phyloP scores from a whole-genome alignment of 2,888 invertebrate genomes.

The Petrophora chlorosata region DNA sequence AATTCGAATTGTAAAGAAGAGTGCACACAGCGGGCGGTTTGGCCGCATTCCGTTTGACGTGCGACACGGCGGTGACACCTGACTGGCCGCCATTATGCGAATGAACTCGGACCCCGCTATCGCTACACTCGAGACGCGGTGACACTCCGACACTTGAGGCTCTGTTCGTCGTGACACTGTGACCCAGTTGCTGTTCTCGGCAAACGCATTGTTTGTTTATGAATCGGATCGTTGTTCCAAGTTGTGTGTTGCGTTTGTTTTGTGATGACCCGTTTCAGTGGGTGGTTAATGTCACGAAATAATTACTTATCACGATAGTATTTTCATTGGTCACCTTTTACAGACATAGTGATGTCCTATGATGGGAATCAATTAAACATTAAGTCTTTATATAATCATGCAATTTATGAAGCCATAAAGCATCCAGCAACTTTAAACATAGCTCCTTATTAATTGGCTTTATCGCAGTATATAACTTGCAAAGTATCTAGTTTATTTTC shows the following conservation, averaged over 20 bases:
- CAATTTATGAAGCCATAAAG: slow-evolving; percentile 28
- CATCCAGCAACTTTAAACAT: slow-evolving; percentile 7
- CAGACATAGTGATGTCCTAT: too few relatives aligned
- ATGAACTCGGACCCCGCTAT: slow-evolving; percentile 52
- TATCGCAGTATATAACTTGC: slow-evolving; percentile 18
- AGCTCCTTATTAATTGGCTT: slow-evolving; percentile 26
- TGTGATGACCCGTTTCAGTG: slow-evolving; percentile 18
- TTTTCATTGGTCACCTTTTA: too few relatives aligned
- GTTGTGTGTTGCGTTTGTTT: slow-evolving; percentile 25
- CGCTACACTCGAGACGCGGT: slow-evolving; percentile 48
- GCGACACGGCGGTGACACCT: slow-evolving; percentile 43
- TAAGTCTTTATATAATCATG: neutral
- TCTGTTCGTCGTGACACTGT: slow-evolving; percentile 58
- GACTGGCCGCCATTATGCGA: slow-evolving; percentile 52
- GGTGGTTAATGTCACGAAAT: slow-evolving; percentile 12
- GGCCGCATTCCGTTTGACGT: slow-evolving; percentile 48
- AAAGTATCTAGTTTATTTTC: slow-evolving; percentile 26
- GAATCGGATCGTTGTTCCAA: slow-evolving; percentile 42
- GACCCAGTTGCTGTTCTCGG: slow-evolving; percentile 68
- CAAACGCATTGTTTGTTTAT: slow-evolving; percentile 62
- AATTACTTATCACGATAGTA: too few relatives aligned
- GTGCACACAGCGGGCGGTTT: slow-evolving; percentile 30
- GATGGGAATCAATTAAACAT: too few relatives aligned
- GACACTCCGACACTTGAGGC: slow-evolving; percentile 60
- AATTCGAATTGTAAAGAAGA: slow-evolving; percentile 25